These are phyloP conservation scores for Harpalus rubripes DNA, from an alignment of 2,888 invertebrate species.

Conservation along the genomic window DNA sequence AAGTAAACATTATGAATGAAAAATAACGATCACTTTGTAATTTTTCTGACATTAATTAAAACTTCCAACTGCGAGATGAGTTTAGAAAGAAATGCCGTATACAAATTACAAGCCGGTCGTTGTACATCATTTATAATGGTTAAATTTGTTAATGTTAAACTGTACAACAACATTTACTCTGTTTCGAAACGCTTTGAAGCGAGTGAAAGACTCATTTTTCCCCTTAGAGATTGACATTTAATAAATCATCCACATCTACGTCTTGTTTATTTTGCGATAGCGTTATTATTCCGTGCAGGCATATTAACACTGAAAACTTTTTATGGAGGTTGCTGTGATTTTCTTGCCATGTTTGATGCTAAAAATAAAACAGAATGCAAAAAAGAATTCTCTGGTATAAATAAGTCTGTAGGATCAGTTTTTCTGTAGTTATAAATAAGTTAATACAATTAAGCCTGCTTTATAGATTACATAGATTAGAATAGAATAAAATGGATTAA, in stretches of 20 bases:
- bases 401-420: too few relatives aligned
- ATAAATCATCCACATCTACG: background rate
- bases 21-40: too few relatives aligned
- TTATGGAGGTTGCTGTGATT: background rate
- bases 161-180: conserved; percentile 5
- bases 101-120: too few relatives aligned
- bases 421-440: too few relatives aligned
- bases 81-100: too few relatives aligned
- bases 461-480: too few relatives aligned
- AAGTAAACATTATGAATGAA: too few relatives aligned
- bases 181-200: conserved; percentile 5
- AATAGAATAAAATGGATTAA: too few relatives aligned
- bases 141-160: conserved; percentile 2
- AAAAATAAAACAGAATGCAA: background rate
- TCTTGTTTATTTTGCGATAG: background rate
- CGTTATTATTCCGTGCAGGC: background rate
- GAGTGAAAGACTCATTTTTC: background rate
- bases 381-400: too few relatives aligned
- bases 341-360: background rate
- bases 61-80: too few relatives aligned
- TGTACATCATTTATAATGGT: background rate
- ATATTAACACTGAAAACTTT: conserved; percentile 10
- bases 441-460: too few relatives aligned
- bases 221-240: conserved; percentile 5
- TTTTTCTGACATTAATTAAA: too few relatives aligned